Evolutionary conservation across 2,888 invertebrate genomes (phyloP).

Genomic region (Mimumesa dahlbomi): DNA sequence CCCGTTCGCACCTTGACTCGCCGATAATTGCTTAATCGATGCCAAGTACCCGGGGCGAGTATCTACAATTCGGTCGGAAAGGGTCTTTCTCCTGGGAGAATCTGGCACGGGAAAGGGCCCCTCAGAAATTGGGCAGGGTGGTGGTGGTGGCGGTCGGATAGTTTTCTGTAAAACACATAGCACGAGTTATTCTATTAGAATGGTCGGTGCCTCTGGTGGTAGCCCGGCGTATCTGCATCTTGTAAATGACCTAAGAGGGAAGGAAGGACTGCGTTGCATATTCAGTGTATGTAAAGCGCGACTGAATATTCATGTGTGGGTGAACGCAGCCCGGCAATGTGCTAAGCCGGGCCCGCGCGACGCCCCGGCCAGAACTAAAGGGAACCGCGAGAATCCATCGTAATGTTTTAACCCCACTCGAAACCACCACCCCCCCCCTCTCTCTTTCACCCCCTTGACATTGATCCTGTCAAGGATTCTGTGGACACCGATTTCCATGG

Average conservation of each 20-base stretch:
- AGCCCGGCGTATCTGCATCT: slow-evolving; percentile 77
- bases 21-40: slow-evolving; percentile 73
- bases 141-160: slow-evolving; percentile 27
- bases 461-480: slow-evolving; percentile 21
- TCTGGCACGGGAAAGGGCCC: neutral
- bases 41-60: slow-evolving; percentile 51
- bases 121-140: slow-evolving; percentile 10
- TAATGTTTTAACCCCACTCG: slow-evolving; percentile 45
- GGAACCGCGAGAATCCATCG: slow-evolving; percentile 49
- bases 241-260: slow-evolving; percentile 79
- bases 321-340: slow-evolving; percentile 75
- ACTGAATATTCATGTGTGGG: slow-evolving; percentile 79
- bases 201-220: slow-evolving; percentile 63
- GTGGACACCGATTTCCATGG: too few species aligned
- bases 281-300: slow-evolving; percentile 78
- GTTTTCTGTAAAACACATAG: slow-evolving; percentile 68
- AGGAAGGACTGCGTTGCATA: slow-evolving; percentile 78
- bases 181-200: slow-evolving; percentile 73
- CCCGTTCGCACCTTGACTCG: slow-evolving; percentile 48
- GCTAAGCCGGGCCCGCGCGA: slow-evolving; percentile 66
- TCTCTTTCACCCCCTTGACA: too few species aligned
- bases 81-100: slow-evolving; percentile 9
- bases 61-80: slow-evolving; percentile 18
- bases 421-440: too few species aligned
- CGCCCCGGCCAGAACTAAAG: slow-evolving; percentile 34